Evolutionary conservation across 2,113 vertebrate species (phyloP).

Genomic region (Coreoperca whiteheadi): DNA sequence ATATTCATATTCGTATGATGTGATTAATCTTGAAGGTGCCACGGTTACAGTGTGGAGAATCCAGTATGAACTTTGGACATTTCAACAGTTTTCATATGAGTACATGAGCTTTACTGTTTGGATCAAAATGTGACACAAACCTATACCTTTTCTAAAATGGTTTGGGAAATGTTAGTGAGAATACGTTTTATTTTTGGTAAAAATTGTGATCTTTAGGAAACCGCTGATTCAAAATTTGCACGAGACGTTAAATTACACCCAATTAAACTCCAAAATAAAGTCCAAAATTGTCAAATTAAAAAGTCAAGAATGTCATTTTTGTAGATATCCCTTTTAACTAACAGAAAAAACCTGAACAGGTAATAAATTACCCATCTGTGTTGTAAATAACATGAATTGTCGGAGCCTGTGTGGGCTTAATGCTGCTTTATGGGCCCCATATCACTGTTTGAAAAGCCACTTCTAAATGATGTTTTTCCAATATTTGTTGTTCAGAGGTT

Average conservation of each 20-base stretch:
- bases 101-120: not conserved
- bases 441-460: not conserved
- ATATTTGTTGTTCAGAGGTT: not conserved
- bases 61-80: not conserved
- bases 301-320: not conserved
- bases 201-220: not conserved
- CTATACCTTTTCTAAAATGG: not conserved
- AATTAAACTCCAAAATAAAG: not conserved
- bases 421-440: not conserved
- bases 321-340: not conserved
- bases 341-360: not conserved
- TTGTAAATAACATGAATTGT: not conserved
- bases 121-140: not conserved
- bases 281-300: not conserved
- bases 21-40: not conserved
- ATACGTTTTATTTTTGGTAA: not conserved
- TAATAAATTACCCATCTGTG: not conserved
- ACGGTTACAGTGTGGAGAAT: not conserved
- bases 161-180: not conserved
- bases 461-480: not conserved
- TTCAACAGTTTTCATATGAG: not conserved
- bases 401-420: not conserved
- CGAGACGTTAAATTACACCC: not conserved
- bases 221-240: no score
- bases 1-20: not conserved